Base-by-base conservation (phyloP, 2,113 vertebrate species). In the Paraplagusia blochii region DNA sequence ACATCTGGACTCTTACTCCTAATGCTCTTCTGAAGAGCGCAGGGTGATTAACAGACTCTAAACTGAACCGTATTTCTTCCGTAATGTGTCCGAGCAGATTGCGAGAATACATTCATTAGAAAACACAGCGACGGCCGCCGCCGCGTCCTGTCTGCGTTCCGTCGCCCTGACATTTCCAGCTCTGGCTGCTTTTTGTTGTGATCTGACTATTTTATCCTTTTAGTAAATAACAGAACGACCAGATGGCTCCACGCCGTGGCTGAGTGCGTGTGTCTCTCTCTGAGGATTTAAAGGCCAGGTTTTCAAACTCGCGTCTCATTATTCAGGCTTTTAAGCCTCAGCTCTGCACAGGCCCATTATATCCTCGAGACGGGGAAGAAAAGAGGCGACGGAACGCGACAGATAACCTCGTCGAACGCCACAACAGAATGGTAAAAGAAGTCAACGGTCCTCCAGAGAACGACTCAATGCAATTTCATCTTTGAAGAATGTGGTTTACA, bases 1-100 rank as follows among this genome's bases (percentile, higher is more conserved):
- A 63, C 78, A 81, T 81, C 78, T 83, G 80, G 73, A 74, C 47
- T 79, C 69, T 16, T 42, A 54, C 52, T 65, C 40, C 50, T 51
- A 67, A 69, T 40, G 29, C 33, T 7, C 15, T 70, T 72, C 36
- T 9, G 43, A 52, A 79, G 39, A 38, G 49, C 15, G 7, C 15
- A 46, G 55, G 22, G 11, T 54, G 67, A 77, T 77, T 38, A 61
- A 52, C 39, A 62, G 29, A 19, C 44, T 17, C 11, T 12, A 53
- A 46, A 40, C 51, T 7, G 16, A 19, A 33, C 29, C 43, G 40
- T 16, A 38, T 9, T 1, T 33, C 9, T n/a, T 34, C 9, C 8
- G 1, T 12, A 51, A 17, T 58, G 8, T 19, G 45, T 15, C 15
- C 0, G 1, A 14, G 13, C 3, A 17, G 10, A 8, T 33, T 50